These are phyloP conservation scores for Bemisia tabaci DNA, from an alignment of 1,140 invertebrate genomes.

Conservation along the genomic window DNA sequence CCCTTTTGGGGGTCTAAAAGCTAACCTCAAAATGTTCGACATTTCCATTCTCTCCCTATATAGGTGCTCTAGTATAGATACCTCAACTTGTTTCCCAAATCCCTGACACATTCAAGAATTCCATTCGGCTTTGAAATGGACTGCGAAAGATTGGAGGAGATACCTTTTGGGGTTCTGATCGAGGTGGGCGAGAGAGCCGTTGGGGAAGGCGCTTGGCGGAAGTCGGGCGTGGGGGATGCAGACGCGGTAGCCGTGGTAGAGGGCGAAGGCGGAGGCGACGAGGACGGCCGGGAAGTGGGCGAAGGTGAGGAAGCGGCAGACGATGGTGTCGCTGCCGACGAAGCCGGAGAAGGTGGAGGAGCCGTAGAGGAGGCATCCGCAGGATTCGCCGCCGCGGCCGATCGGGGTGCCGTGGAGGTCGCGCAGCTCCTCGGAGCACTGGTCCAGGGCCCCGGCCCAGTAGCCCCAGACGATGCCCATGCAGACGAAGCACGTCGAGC, in stretches of 20 bases:
- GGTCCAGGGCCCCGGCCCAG: conserved; percentile 46
- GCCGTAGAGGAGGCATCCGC: conserved; percentile 51
- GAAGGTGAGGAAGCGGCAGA: conserved; percentile 48
- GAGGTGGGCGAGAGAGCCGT: no score
- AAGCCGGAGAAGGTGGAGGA: conserved; percentile 41
- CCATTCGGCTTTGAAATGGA: no score
- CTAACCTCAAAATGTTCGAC: no score
- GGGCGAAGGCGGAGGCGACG: conserved; percentile 38
- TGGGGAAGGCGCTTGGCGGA: no score
- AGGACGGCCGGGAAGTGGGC: conserved; percentile 39
- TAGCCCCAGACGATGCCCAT: conserved; percentile 38
- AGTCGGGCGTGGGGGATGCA: neutral
- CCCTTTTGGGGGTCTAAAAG: no score
- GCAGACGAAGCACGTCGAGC: neutral
- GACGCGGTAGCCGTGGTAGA: conserved; percentile 35
- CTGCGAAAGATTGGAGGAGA: no score
- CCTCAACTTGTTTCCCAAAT: no score
- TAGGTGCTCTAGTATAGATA: no score
- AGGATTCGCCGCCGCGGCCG: conserved; percentile 35
- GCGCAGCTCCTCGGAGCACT: conserved; percentile 29
- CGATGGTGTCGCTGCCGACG: conserved; percentile 45
- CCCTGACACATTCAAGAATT: no score
- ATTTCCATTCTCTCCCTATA: no score
- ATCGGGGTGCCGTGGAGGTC: conserved; percentile 19
- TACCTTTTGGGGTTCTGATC: no score